Base-by-base conservation (phyloP, 2,888 invertebrate genomes). In the Copidosoma aretas region DNA sequence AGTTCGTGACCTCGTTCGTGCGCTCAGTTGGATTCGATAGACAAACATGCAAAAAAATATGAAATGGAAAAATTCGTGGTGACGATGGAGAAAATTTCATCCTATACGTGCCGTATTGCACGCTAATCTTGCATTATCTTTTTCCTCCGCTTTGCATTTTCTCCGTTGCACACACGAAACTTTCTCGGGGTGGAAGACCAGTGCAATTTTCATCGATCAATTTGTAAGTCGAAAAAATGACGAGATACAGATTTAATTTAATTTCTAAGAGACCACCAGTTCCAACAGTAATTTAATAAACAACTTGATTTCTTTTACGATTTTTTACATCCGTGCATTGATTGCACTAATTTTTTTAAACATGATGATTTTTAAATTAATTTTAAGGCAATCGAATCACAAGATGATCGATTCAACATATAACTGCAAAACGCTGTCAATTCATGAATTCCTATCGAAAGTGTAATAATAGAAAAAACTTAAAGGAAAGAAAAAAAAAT, bases 1-100 rank as follows among this genome's bases (percentile, higher is more conserved):
- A 69, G 68, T 67, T 64, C 52, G 64, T 70, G 67, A 70, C 64
- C 71, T 72, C 56, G 49, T 67, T 72, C 25, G 62, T 52, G 69
- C 60, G 67, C 69, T 49, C 64, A 67, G 71, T 67, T 72, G 59
- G 39, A 51, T 43, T 72, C 67, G 64, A 67, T 70, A 21, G n/a
- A 14, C 5, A 53, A 19, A 53, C n/a, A n/a, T n/a, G n/a, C n/a
- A n/a, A n/a, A n/a, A n/a, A n/a, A n/a, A n/a, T n/a, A n/a, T n/a
- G n/a, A n/a, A n/a, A n/a, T n/a, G n/a, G n/a, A 53, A 32, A 32
- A 32, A 32, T 32, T 32, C 8, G 3, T 32, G 8, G 32, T 32
- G 24, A 10, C 53, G 19, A 14, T 19, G 53, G 19, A 32, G 32
- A 32, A 32, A 3, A 32, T 32, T 32, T 32, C 8, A 5, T 32